Conservation (phyloP, 2,113 vertebrate species). For the Malurus elegans region DNA sequence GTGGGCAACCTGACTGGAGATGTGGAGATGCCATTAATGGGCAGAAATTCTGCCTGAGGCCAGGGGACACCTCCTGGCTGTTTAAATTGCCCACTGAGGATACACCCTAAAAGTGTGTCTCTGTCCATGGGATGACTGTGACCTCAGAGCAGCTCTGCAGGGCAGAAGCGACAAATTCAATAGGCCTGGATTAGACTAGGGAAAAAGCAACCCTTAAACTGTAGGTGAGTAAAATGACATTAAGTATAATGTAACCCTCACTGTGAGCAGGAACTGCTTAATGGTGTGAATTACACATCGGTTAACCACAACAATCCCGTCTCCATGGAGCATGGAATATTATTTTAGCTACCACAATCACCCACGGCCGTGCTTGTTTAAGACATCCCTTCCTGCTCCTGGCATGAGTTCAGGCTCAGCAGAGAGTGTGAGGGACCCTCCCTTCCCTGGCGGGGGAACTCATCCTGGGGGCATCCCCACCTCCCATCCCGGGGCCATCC, state of each 20-base stretch:
- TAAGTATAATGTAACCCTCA: neutral
- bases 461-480: neutral
- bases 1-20: neutral
- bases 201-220: neutral
- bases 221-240: neutral
- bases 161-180: neutral
- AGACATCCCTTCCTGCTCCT: neutral
- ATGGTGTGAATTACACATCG: fast-evolving
- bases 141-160: neutral
- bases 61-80: neutral
- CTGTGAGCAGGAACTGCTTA: neutral
- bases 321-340: neutral
- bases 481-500: neutral
- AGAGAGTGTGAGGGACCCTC: neutral
- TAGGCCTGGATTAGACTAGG: neutral
- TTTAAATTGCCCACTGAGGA: neutral
- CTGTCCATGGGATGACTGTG: neutral
- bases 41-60: neutral
- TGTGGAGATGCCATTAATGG: neutral
- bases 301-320: neutral
- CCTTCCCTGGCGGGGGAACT: neutral
- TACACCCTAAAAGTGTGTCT: neutral
- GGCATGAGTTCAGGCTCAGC: neutral
- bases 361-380: neutral
- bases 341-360: neutral